These are phyloP conservation scores for Athalia circularis DNA, from an alignment of 2,888 invertebrate species.

Conservation along the genomic window DNA sequence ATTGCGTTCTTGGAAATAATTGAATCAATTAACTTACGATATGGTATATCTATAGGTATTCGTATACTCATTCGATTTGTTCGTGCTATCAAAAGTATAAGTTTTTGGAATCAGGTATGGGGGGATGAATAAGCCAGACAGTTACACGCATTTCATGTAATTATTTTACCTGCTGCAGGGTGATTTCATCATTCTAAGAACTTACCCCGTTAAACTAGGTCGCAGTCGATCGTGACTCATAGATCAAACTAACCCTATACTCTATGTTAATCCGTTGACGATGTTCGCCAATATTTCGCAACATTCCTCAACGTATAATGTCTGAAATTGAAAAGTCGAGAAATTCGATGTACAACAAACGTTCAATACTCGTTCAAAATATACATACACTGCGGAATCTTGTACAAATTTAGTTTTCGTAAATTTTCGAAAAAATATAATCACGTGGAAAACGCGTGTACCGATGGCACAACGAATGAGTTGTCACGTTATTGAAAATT, in stretches of 20 bases:
- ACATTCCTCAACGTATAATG: neutral
- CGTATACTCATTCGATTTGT: neutral
- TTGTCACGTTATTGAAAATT: too few species aligned
- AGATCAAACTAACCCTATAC: slow-evolving; percentile 10
- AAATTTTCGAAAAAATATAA: too few species aligned
- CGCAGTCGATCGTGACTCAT: slow-evolving; percentile 27
- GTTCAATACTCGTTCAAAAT: too few species aligned
- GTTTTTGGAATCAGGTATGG: neutral
- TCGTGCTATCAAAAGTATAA: neutral
- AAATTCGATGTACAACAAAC: neutral
- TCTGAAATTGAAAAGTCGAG: neutral
- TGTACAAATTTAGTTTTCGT: too few species aligned
- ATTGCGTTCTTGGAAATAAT: neutral
- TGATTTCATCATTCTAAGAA: slow-evolving; percentile 30
- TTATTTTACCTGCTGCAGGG: neutral
- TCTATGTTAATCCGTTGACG: neutral
- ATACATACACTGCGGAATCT: too few species aligned
- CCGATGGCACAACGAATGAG: too few species aligned
- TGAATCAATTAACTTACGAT: too few species aligned
- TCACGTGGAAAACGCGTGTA: too few species aligned
- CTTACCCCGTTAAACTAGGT: slow-evolving; percentile 27
- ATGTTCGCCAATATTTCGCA: neutral
- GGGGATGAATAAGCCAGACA: slow-evolving; percentile 16
- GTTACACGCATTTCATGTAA: neutral
- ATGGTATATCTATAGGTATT: too few species aligned